phyloP scores from a whole-genome alignment of 1,140 invertebrate genomes.

The Drosophila kohkoa region DNA sequence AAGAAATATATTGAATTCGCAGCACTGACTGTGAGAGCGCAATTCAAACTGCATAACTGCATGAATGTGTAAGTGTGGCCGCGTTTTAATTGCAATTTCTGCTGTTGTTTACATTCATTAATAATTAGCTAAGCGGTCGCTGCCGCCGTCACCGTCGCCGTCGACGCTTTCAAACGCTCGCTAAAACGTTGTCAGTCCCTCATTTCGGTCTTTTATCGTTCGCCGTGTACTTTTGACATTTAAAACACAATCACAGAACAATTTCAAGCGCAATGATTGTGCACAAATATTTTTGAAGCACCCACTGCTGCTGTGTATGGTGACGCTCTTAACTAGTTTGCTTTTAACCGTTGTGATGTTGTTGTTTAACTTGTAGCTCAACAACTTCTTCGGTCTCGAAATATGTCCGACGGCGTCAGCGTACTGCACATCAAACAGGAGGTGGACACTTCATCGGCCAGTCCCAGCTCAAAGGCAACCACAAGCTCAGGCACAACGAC shows the following conservation, averaged over 20 bases:
- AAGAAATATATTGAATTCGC: no score
- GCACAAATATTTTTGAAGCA: constrained; percentile 9
- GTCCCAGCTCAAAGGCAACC: constrained; percentile 72
- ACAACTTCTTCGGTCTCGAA: constrained; percentile 38
- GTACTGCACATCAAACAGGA: constrained; percentile 82
- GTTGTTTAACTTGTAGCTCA: constrained; percentile 26
- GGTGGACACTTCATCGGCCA: constrained; percentile 73
- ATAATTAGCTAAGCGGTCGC: constrained; percentile 41
- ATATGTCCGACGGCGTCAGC: constrained; percentile 79
- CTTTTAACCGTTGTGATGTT: not conserved
- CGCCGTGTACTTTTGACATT: constrained; percentile 71
- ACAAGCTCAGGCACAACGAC: constrained; percentile 21
- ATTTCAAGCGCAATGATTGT: constrained; percentile 45
- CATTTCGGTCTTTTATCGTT: constrained; percentile 37
- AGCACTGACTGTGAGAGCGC: constrained; percentile 3
- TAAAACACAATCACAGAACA: constrained; percentile 47
- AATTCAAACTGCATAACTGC: constrained; percentile 22
- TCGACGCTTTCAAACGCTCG: not conserved
- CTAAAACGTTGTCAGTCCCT: not conserved
- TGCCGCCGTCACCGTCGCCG: not conserved
- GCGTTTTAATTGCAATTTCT: constrained; percentile 44
- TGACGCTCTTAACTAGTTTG: constrained; percentile 14
- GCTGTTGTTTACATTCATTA: constrained; percentile 54
- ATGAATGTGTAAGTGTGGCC: constrained; percentile 14
- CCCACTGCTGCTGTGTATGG: constrained; percentile 4